Base-by-base conservation (phyloP, 2,797 vertebrate species). In the Neosilurus mollespiculum region DNA sequence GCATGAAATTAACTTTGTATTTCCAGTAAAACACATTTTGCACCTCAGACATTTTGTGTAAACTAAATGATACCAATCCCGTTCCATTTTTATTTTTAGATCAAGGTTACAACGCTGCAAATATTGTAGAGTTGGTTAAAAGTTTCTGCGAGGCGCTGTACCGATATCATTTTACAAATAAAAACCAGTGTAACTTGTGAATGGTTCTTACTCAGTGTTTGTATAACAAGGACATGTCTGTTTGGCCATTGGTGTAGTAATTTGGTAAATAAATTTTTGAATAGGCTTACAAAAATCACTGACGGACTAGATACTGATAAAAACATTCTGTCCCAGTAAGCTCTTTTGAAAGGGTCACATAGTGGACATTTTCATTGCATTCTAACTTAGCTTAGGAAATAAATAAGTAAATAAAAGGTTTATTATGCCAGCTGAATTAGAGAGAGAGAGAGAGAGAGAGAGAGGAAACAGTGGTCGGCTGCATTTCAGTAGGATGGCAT, bases 351-450 rank as follows among this genome's bases (percentile, higher is more conserved):
- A 22, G 6, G 22, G 12, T 78, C 58, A 49, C 34, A 22, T 15
- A 56, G 62, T 78, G 34, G 22, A 78, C 20, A 37, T 22, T 62
- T 61, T n/a, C 1, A 11, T 77, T 22, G 56, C 10, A 56, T 34
- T 8, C 22, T 56, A 58, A 34, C 72, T 58, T 58, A 71, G 20
- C 51, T 71, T 51, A 51, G 43, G 2, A 14, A 24, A 51, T n/a
- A 6, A 59, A 11, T 69, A n/a, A n/a, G n/a, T n/a, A n/a, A n/a
- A n/a, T n/a, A 56, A 56, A 1, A 24, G 24, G 1, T 4, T 72
- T 43, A 53, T 22, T 56, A 76, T 78, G 37, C 59, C 16, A 78
- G 64, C 11, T 64, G 7, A 78, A 64, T 64, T 64, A 62, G 59
- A 49, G 37, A n/a, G 62, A 62, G 34, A 78, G 14, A 64, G 59